Evolutionary conservation across 1,140 invertebrate species (phyloP), one percentile per base, ranked within the genome.

Genomic region (Kradibia gibbosae): DNA sequence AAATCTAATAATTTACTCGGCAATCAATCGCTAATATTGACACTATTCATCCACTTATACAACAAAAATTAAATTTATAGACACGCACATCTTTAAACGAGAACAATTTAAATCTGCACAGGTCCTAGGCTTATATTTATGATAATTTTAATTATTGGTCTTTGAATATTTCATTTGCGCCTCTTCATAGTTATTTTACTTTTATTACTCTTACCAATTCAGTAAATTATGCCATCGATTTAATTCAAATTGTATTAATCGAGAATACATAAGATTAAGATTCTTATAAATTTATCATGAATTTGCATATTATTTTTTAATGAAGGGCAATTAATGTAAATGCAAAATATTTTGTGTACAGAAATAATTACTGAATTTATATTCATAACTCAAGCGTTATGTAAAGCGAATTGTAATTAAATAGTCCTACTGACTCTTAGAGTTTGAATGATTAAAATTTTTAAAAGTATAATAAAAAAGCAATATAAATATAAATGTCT

Each of bases 271-370:
- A 34, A 62, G 60, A 62, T 3, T 31, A 62, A 62, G 10, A 1
- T 17, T 17, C 28, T 34, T 0, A 17, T 62, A 34, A 62, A 62
- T 62, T 62, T 15, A 62, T 34, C 60, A 17, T 17, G 13, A 3
- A 62, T 62, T 36, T 62, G 11, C 60, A 62, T 62, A 62, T 34
- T 62, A 62, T 62, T 62, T 62, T 62, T 62, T 62, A 60, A 60
- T 60, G 31, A 60, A 60, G 7, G 57, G 57, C 57, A 60, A 60
- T 60, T 31, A 60, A 60, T 31, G 28, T 62, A 62, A 62, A 62
- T 34, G 31, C 60, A 34, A 62, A 31, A 34, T 62, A 34, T 34
- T 62, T 34, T 17, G 13, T 34, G 25, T 34, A 62, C 60, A 7
- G 28, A 17, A 62, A 34, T 34, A 62, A 62, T 62, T 62, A 15